A percentile compares a stretch with the other conserved stretches of the same genome.
Conservation (phyloP, 2,113 vertebrate genomes). For the Sorex araneus region DNA sequence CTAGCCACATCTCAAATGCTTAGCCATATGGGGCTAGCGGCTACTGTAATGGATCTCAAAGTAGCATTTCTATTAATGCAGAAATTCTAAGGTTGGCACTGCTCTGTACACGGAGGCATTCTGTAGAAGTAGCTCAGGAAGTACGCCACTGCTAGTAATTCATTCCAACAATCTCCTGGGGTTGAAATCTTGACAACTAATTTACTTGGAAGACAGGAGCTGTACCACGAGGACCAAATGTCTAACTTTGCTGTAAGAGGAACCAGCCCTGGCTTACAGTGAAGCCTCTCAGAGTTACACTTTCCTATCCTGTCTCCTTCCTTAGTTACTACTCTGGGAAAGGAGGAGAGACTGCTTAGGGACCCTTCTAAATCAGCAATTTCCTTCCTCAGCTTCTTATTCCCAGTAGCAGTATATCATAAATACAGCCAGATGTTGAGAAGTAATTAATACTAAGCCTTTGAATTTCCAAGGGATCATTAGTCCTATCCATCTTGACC, state of each 20-base stretch:
- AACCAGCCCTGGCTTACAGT: background rate
- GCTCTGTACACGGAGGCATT: background rate
- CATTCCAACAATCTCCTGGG: background rate
- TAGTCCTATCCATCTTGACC: slow-evolving; percentile 80
- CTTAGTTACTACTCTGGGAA: slow-evolving; percentile 20
- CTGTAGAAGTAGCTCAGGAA: background rate
- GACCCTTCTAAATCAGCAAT: slow-evolving; percentile 64
- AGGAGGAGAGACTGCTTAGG: slow-evolving; percentile 63
- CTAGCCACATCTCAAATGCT: background rate
- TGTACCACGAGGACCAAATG: background rate
- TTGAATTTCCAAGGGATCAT: slow-evolving; percentile 77
- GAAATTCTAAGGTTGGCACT: background rate
- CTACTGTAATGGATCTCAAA: background rate
- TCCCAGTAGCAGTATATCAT: slow-evolving; percentile 28
- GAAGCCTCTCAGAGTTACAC: background rate
- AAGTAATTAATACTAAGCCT: slow-evolving; percentile 78
- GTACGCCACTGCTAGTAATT: background rate
- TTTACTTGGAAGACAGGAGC: slow-evolving; percentile 41
- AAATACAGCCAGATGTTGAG: slow-evolving; percentile 79
- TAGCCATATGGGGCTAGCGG: background rate
- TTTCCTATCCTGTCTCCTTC: slow-evolving; percentile 57
- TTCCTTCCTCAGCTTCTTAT: slow-evolving; percentile 77
- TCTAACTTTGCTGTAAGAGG: background rate
- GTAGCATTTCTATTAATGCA: background rate
- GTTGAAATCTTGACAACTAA: slow-evolving; percentile 37